Evolutionary conservation across 2,113 vertebrate species (phyloP), one percentile per base, ranked within the genome.

Genomic region (Cochlearius cochlearius): DNA sequence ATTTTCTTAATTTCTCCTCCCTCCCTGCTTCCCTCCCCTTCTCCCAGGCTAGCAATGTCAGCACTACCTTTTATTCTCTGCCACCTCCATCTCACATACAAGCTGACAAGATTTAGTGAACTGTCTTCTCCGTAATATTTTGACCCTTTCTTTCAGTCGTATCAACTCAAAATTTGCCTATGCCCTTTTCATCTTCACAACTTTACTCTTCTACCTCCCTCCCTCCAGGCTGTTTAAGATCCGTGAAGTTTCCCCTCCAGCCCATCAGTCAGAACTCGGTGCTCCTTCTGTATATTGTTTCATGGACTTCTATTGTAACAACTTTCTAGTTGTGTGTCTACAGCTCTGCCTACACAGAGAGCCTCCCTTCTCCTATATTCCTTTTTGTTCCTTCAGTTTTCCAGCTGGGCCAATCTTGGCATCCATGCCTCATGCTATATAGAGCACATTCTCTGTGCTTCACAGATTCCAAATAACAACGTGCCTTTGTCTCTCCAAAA

Each of bases 1-100:
- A 95, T 92, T 95, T 94, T 94, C 90, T 91, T 91, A 88, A 96
- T 93, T 96, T 81, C 79, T 67, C 52, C 92, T 83, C 72, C 74
- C 30, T 74, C 56, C 34, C 53, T 55, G 49, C 64, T 66, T 68
- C 76, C 58, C 32, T 88, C 84, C 39, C 36, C 45, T 73, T 79
- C 87, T 92, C 71, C 68, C 72, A 64, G 30, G 56, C 47, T 71
- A 78, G 64, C 72, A 67, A 64, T 91, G 88, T 91, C 88, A 94
- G 94, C 92, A 87, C 13, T 59, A 49, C 39, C 69, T 94, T 93
- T 86, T 66, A 84, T 80, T 86, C 90, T 73, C 76, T 84, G 72
- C 68, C 72, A 72, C 52, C 32, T 88, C 68, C 41, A 92, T 92
- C 81, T 86, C 72, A 26, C 47, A 34, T 2, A 41, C 5, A 15